Percentiles rank a stretch among this genome's conserved stretches.
These are phyloP conservation scores for Chrysotoxum bicinctum DNA, from an alignment of 2,888 invertebrate species.

Conservation along the genomic window DNA sequence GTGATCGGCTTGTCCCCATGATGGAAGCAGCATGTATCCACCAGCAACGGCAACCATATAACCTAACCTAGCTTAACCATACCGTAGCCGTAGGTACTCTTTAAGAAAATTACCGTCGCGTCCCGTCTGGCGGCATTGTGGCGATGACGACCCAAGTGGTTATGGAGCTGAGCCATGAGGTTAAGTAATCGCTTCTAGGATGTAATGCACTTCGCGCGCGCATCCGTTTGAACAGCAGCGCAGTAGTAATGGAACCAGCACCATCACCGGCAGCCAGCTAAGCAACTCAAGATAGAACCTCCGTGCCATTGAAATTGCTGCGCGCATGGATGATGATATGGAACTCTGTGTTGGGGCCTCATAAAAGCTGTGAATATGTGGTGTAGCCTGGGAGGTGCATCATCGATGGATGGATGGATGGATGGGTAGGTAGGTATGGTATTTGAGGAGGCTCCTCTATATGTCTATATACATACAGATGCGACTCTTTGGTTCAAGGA, in stretches of 20 bases:
- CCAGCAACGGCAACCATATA: slow-evolving; percentile 9
- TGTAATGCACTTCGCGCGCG: slow-evolving; percentile 69
- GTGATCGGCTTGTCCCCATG: slow-evolving; percentile 58
- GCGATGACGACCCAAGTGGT: slow-evolving; percentile 40
- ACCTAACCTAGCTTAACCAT: slow-evolving; percentile 31
- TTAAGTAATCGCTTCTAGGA: slow-evolving; percentile 73
- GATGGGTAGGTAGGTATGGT: slow-evolving; percentile 4
- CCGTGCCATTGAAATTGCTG: slow-evolving; percentile 63
- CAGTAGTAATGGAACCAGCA: slow-evolving; percentile 71
- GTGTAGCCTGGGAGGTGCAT: slow-evolving; percentile 66
- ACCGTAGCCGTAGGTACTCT: slow-evolving; percentile 68
- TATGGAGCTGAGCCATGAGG: slow-evolving; percentile 61
- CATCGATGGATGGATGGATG: slow-evolving; percentile 34
- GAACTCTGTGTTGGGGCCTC: slow-evolving; percentile 32
- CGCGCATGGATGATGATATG: slow-evolving; percentile 18
- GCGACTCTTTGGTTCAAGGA: slow-evolving; percentile 53
- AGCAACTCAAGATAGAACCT: slow-evolving; percentile 1
- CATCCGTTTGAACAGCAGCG: slow-evolving; percentile 65
- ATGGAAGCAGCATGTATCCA: slow-evolving; percentile 18
- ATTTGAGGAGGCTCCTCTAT: slow-evolving; percentile 19
- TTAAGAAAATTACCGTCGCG: slow-evolving; percentile 72
- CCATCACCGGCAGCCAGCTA: slow-evolving; percentile 56
- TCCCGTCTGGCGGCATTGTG: slow-evolving; percentile 58
- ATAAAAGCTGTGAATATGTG: slow-evolving; percentile 67
- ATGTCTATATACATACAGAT: background rate